A percentile compares a stretch with the other conserved stretches of the same genome.
These are phyloP conservation scores for Petrophora chlorosata DNA, from an alignment of 2,888 invertebrate species.

Conservation along the genomic window DNA sequence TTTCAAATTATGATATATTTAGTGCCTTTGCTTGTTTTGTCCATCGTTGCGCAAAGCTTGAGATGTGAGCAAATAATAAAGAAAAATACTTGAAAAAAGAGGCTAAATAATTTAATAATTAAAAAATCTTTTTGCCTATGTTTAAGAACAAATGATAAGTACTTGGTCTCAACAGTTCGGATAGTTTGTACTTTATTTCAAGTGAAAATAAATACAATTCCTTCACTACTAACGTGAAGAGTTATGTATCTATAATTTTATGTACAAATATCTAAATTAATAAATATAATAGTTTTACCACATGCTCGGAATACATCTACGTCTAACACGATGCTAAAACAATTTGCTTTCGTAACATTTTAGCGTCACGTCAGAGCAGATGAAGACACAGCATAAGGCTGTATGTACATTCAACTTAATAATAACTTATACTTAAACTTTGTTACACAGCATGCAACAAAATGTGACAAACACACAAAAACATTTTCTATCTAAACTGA, in stretches of 20 bases:
- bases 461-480: constrained; percentile 48
- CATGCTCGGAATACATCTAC: background rate
- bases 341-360: constrained; percentile 5
- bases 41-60: background rate
- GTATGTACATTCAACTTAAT: constrained; percentile 10
- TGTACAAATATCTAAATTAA: background rate
- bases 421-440: constrained; percentile 15
- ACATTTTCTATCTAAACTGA: constrained; percentile 52
- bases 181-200: constrained; percentile 27
- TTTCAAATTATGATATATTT: constrained; percentile 1
- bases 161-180: constrained; percentile 26
- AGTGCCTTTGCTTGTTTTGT: constrained; percentile 8
- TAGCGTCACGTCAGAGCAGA: constrained; percentile 11
- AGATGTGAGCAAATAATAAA: constrained; percentile 9
- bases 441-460: constrained; percentile 38
- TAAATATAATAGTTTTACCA: constrained; percentile 1
- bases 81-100: background rate
- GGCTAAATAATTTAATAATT: background rate
- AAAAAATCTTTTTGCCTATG: background rate
- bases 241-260: background rate
- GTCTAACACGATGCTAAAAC: background rate
- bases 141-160: constrained; percentile 11
- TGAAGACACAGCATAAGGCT: constrained; percentile 7
- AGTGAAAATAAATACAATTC: constrained; percentile 6
- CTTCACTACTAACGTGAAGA: background rate